Evolutionary conservation across 2,113 vertebrate species (phyloP), one percentile per base, ranked within the genome.

Genomic region (Siniperca chuatsi): DNA sequence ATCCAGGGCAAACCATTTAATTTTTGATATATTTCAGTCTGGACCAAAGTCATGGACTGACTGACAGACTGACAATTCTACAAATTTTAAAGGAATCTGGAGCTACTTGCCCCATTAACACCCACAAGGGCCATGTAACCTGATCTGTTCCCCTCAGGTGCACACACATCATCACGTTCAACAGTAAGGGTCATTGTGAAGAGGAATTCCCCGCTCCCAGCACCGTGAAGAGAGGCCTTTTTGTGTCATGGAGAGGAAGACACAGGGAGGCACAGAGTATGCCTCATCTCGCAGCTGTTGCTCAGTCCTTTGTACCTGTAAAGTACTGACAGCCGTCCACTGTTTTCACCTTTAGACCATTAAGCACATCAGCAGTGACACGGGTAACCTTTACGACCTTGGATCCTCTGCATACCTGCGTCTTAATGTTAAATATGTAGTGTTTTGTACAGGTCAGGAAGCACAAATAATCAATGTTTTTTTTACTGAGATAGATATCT

Each of bases 151-250:
- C 54, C 78, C 40, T 6, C 16, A 82, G 76, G 62, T 54, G 79
- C 52, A 64, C 81, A 68, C 1, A 5, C 78, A 66, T 73, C 60
- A 12, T 71, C 44, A 79, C 21, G 3, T 75, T 75, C 40, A 88
- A 94, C 84, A 94, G 72, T 81, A n/a, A 67, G 80, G 79, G 72
- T 88, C 75, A 90, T 93, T 93, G 93, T 93, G 73, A 71, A 6
- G 80, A 91, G 85, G 87, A 87, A 89, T 89, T 93, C 68, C 90
- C 4, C 50, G 4, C 16, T 60, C 54, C n/a, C 33, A 4, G 1
- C 65, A 61, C 21, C 35, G 2, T 4, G 72, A 79, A 85, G 76
- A 93, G 82, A 86, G 67, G 61, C 33, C 54, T 84, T 90, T 83
- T 83, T 91, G 87, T 89, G 70, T 62, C 29, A 16, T 29, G 62